Evolutionary conservation across 2,113 vertebrate genomes (phyloP), one percentile per base, ranked within the genome.

Genomic region (Rhombomys opimus): DNA sequence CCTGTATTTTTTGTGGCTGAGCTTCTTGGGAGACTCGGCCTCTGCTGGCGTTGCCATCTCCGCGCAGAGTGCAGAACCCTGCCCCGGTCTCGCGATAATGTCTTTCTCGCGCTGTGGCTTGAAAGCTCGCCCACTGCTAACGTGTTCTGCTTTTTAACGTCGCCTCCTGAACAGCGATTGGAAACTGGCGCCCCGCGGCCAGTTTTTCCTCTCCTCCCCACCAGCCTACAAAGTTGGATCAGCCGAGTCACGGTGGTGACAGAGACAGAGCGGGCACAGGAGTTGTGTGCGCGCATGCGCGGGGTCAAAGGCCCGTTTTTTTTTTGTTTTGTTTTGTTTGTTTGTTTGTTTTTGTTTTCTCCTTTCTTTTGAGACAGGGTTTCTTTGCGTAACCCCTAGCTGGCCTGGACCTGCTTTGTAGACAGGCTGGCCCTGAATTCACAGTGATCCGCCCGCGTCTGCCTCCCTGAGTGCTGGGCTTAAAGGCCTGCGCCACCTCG

Each of bases 1-100:
- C 94, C 98, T 98, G 93, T 98, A 98, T 96, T 99, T 99, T 93
- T 99, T 99, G 96, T 99, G 99, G 97, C 99, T 99, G 5, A 54
- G 35, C 27, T 73, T 88, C 25, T 59, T 22, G 10, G 87, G 87
- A 30, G n/a, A 6, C 32, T 32, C 32, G 2, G 46, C 3, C 46
- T 54, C 67, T 46, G 46, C 46, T 25, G 65, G 2, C 5, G 85
- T 35, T 23, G 85, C 65, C 87, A 57, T 88, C 15, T 72, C 68
- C 17, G 12, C 23, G 35, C 52, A 25, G 35, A 41, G 23, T 35
- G 1, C 23, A 25, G 5, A 10, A 15, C 7, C 59, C 82, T 57
- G 41, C 68, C 52, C 3, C 27, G 86, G 5, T 88, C 8, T 72
- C 87, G 68, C 35, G 50, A 73, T 38, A 35, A n/a, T 22, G 12